Evolutionary conservation across 2,888 invertebrate genomes (phyloP).

Genomic region (Labia minor): DNA sequence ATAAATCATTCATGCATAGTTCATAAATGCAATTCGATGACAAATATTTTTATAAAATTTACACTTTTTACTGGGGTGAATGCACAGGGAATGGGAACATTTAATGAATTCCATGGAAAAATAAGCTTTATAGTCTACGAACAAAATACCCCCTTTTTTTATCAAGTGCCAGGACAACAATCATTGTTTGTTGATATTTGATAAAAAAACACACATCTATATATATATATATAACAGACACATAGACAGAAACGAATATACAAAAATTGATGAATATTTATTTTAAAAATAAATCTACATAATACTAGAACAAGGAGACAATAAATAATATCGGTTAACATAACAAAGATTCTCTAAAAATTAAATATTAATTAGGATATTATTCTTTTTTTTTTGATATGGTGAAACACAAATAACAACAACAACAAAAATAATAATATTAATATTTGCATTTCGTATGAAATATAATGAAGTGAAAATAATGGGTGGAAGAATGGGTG

Average conservation of each 20-base stretch:
- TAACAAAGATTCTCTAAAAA: neutral
- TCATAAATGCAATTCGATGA: conserved; percentile 8
- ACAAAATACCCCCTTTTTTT: neutral
- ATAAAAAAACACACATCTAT: too few species aligned
- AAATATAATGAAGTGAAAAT: too few species aligned
- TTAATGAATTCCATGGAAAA: conserved; percentile 7
- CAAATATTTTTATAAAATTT: conserved; percentile 13
- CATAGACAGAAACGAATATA: neutral
- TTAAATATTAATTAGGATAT: conserved; percentile 13
- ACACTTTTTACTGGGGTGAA: neutral
- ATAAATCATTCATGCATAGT: conserved; percentile 7
- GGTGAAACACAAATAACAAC: too few species aligned
- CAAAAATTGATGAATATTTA: conserved; percentile 3
- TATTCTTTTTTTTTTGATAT: neutral
- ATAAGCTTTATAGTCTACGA: neutral
- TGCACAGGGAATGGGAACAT: neutral
- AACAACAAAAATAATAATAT: too few species aligned
- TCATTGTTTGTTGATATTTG: conserved; percentile 13
- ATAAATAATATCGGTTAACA: conserved; percentile 3
- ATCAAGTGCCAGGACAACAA: neutral
- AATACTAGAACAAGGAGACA: conserved; percentile 5
- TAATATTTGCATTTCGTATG: too few species aligned
- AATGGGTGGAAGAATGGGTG: too few species aligned
- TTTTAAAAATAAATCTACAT: neutral
- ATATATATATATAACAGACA: too few species aligned